Percentiles rank a stretch among this genome's conserved stretches.
phyloP scores from a whole-genome alignment of 2,797 vertebrate genomes.

The Sardinella longiceps region DNA sequence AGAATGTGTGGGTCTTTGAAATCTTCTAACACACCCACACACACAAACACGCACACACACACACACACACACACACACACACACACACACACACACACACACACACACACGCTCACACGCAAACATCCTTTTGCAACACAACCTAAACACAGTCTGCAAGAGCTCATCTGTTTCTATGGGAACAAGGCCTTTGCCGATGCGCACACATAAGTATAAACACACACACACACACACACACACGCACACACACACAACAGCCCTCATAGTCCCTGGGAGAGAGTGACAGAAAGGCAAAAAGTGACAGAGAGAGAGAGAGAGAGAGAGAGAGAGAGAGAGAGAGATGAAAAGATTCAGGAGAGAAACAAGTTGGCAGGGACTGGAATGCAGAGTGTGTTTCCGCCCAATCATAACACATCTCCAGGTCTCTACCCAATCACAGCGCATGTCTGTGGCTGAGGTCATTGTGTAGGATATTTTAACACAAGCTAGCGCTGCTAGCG shows the following conservation, averaged over 20 bases:
- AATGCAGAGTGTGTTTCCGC: background rate
- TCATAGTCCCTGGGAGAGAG: slow-evolving; percentile 5
- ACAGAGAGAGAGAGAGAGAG: background rate
- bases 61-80: slow-evolving; percentile 42
- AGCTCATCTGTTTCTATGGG: slow-evolving; percentile 73
- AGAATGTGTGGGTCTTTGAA: too few species aligned
- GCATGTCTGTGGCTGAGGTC: too few species aligned
- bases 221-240: slow-evolving; percentile 29
- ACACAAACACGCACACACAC: slow-evolving; percentile 15
- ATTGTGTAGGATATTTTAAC: too few species aligned
- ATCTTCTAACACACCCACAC: slow-evolving; percentile 18
- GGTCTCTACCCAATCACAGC: background rate
- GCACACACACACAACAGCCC: slow-evolving; percentile 21
- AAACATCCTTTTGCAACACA: slow-evolving; percentile 27
- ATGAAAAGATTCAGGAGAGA: background rate
- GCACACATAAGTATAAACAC: slow-evolving; percentile 27
- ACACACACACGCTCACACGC: slow-evolving; percentile 26
- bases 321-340: background rate
- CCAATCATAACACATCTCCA: background rate
- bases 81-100: slow-evolving; percentile 15
- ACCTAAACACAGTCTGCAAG: slow-evolving; percentile 57
- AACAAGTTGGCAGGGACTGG: background rate
- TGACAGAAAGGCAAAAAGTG: background rate
- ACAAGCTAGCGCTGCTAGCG: too few species aligned
- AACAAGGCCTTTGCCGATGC: slow-evolving; percentile 63